Evolutionary conservation across 2,797 vertebrate genomes (phyloP).

Genomic region (Tiaroga cobitis): DNA sequence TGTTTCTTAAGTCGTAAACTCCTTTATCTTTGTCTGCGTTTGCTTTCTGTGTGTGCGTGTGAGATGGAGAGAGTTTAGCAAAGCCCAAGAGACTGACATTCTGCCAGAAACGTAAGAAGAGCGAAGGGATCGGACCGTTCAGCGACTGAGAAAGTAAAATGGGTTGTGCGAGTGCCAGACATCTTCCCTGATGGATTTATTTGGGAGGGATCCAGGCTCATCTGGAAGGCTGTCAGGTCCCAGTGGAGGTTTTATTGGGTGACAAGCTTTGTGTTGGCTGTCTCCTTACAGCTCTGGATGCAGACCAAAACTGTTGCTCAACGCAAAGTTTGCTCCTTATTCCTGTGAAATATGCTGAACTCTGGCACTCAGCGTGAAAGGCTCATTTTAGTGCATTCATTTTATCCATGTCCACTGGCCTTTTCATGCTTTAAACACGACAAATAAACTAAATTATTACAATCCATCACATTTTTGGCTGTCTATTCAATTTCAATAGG

Average conservation of each 20-base stretch:
- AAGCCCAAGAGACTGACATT: constrained; percentile 34
- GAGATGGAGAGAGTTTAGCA: constrained; percentile 40
- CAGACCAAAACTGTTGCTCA: constrained; percentile 65
- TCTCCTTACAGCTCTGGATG: constrained; percentile 60
- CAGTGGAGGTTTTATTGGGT: constrained; percentile 58
- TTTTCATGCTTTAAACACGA: neutral
- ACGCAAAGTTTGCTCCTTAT: constrained; percentile 64
- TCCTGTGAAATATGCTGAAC: constrained; percentile 58
- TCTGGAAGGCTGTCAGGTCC: constrained; percentile 51
- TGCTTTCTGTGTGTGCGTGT: constrained; percentile 19
- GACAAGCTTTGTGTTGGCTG: constrained; percentile 60
- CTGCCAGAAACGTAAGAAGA: constrained; percentile 30
- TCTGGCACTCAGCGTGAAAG: constrained; percentile 50
- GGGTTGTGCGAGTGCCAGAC: constrained; percentile 20
- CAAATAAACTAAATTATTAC: neutral
- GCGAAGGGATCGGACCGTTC: constrained; percentile 6
- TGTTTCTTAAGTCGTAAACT: neutral
- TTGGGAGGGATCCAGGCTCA: constrained; percentile 60
- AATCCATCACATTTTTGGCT: neutral
- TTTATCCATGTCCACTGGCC: neutral
- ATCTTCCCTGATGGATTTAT: constrained; percentile 40
- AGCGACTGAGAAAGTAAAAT: constrained; percentile 29
- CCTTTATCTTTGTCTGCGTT: constrained; percentile 39
- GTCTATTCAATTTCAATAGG: neutral
- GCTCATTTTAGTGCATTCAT: neutral